Evolutionary conservation across 2,797 vertebrate species (phyloP).

Genomic region (Falco peregrinus): DNA sequence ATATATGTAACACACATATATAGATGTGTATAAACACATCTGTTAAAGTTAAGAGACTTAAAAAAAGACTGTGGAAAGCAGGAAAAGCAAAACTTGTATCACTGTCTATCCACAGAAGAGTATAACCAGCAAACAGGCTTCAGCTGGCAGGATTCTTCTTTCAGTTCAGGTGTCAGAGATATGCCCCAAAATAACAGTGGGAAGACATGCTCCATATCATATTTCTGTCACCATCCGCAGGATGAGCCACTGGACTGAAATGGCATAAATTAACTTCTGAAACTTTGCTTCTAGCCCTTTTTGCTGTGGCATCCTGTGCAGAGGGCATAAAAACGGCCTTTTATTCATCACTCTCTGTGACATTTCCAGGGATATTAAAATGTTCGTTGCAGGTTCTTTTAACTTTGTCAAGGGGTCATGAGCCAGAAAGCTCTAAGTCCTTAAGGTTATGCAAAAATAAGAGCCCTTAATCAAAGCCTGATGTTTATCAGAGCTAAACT

Average conservation of each 20-base stretch:
- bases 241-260: neutral
- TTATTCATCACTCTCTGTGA: neutral
- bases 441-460: neutral
- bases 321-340: constrained; percentile 27
- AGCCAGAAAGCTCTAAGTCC: neutral
- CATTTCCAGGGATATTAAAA: constrained; percentile 20
- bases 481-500: neutral
- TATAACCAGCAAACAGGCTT: neutral
- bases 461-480: neutral
- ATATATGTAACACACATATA: too few species aligned
- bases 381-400: neutral
- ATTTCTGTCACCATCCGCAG: neutral
- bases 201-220: neutral
- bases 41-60: neutral
- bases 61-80: neutral
- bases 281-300: constrained; percentile 28
- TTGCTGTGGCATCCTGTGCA: neutral
- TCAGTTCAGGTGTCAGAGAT: neutral
- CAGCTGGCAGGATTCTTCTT: neutral
- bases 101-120: neutral
- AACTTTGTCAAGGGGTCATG: neutral
- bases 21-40: neutral
- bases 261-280: constrained; percentile 43
- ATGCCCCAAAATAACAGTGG: neutral
- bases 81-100: neutral